Base-by-base conservation (phyloP, 2,113 vertebrate genomes). In the Ceratotherium simum region DNA sequence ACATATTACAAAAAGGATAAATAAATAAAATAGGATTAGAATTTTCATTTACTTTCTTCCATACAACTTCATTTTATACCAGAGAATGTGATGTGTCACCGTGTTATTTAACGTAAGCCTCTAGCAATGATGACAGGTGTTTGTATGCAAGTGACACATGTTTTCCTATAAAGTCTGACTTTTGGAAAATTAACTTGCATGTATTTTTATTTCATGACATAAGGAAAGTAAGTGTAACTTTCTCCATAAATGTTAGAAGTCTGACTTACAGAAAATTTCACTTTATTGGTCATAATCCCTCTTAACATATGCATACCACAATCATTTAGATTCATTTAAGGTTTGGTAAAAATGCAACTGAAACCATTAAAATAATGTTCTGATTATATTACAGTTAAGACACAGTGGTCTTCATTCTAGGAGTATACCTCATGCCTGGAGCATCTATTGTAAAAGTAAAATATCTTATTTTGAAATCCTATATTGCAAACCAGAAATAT, bases 401-500 rank as follows among this genome's bases (percentile, higher is more conserved):
- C 79, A 39, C 18, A 64, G 42, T 48, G 5, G 13, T 83, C 89
- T 93, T 95, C 46, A 29, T 85, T 48, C 51, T 65, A 27, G 73
- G 39, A 62, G 11, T 33, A 56, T 75, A 65, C 67, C 51, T 89
- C 23, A 16, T 90, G 78, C 87, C 56, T 39, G 85, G 90, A 83
- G 25, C 33, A 64, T 93, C 86, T 92, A 51, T 62, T 93, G 29
- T 94, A 51, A 89, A 96, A 96, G 62, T 79, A 58, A 87, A 94
- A 79, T 75, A 87, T 78, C 87, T 82, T 56, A 84, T 78, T 97
- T 97, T 95, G 94, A 97, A 98, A 95, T 81, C 69, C 90, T 97
- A 6, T 81, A 83, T 84, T 72, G 54, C 54, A 97, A 95, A 97
- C 78, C 69, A 91, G 21, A 97, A 96, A 65, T 88, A 90, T 78